phyloP scores from a whole-genome alignment of 2,113 vertebrate species.

The Cheirogaleus medius region DNA sequence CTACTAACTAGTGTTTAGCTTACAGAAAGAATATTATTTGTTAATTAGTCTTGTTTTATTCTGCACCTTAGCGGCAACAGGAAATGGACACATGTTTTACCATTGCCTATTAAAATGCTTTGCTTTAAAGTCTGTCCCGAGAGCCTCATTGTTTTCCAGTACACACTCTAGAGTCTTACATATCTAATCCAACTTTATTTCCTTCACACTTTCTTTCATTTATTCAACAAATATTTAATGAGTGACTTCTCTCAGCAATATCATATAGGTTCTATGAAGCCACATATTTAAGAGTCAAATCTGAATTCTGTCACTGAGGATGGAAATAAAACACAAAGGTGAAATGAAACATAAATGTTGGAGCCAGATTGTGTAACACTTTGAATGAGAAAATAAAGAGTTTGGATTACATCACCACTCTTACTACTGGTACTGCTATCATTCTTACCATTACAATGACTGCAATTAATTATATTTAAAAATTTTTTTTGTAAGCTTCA shows the following conservation, averaged over 20 bases:
- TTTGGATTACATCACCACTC: background rate
- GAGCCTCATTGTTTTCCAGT: background rate
- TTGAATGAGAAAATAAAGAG: background rate
- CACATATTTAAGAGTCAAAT: background rate
- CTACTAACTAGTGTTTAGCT: background rate
- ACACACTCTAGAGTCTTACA: background rate
- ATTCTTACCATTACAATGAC: background rate
- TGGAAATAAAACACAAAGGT: background rate
- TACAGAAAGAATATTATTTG: slow-evolving; percentile 7
- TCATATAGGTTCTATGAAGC: background rate
- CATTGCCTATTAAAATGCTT: background rate
- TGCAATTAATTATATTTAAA: background rate
- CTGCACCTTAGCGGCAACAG: background rate
- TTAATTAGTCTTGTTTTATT: background rate
- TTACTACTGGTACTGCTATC: background rate
- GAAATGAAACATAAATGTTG: background rate
- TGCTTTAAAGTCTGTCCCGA: background rate
- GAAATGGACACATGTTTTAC: background rate
- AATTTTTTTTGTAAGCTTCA: background rate
- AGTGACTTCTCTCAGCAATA: background rate
- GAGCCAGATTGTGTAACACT: background rate
- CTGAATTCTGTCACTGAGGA: background rate
- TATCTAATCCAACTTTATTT: background rate
- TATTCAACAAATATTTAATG: slow-evolving; percentile 40
- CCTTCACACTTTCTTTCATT: background rate